phyloP scores from a whole-genome alignment of 2,797 vertebrate genomes.

The Sebastes vulpes region DNA sequence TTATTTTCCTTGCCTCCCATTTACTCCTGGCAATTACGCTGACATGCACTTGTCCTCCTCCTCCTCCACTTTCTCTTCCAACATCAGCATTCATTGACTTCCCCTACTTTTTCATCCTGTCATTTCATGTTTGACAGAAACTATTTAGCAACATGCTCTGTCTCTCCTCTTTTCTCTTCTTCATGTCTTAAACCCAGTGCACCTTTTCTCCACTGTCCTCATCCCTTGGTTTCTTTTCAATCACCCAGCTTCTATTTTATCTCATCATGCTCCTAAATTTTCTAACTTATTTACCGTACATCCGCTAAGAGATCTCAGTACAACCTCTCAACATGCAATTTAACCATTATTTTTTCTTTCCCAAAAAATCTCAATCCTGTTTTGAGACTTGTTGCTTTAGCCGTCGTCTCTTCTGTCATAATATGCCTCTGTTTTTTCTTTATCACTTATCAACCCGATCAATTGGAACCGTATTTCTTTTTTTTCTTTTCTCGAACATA shows the following conservation, averaged over 20 bases:
- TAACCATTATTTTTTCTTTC: neutral
- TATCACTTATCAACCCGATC: neutral
- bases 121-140: slow-evolving; percentile 35
- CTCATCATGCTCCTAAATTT: neutral
- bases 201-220: neutral
- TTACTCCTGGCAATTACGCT: slow-evolving; percentile 69
- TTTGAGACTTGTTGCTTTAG: neutral
- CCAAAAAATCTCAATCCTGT: neutral
- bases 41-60: slow-evolving; percentile 62
- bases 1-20: slow-evolving; percentile 69
- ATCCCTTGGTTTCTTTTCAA: neutral
- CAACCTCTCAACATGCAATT: neutral
- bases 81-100: slow-evolving; percentile 69
- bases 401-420: neutral
- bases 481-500: neutral
- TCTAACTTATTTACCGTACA: neutral
- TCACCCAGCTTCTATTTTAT: neutral
- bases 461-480: neutral
- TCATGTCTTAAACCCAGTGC: neutral
- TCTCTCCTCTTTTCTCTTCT: neutral
- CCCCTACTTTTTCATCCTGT: slow-evolving; percentile 17
- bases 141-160: neutral
- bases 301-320: neutral
- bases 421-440: neutral
- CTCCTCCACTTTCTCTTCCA: slow-evolving; percentile 32